Conservation (phyloP, 2,113 vertebrate species). For the Ictalurus punctatus region DNA sequence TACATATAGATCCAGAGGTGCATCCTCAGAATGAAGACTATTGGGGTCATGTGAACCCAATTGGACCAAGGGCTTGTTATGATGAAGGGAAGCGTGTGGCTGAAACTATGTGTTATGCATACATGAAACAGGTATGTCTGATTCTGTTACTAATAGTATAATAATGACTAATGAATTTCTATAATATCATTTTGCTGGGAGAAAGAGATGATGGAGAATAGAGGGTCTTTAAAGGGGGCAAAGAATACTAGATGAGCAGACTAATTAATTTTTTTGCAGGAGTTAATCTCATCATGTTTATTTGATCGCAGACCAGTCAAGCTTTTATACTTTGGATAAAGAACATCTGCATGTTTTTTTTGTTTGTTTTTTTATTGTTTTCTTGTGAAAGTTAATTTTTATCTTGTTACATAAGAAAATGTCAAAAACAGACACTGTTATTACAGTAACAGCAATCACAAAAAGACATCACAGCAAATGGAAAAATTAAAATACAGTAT, state of each 20-base stretch:
- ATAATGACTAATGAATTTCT: not conserved
- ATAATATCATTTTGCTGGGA: not conserved
- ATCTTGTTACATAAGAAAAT: not conserved
- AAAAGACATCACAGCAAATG: not conserved
- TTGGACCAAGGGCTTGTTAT: conserved; percentile 95
- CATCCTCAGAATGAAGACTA: conserved; percentile 98
- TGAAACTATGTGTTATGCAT: conserved; percentile 99
- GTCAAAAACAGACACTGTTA: not conserved
- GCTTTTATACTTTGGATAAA: not conserved
- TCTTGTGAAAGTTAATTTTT: not conserved
- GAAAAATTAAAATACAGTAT: not conserved
- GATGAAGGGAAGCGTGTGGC: conserved; percentile 97
- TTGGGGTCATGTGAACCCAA: conserved; percentile 98
- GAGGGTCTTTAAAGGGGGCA: not conserved
- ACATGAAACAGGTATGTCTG: conserved; percentile 93
- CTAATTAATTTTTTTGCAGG: not conserved
- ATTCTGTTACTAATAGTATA: not conserved
- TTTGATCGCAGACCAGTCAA: not conserved
- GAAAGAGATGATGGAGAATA: not conserved
- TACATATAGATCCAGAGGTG: conserved; percentile 88
- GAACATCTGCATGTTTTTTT: not conserved
- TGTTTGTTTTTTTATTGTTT: not conserved
- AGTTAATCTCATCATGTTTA: not conserved
- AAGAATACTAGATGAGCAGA: not conserved
- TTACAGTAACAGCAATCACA: not conserved